Evolutionary conservation across 2,113 vertebrate genomes (phyloP).

Genomic region (Poecilia latipinna): DNA sequence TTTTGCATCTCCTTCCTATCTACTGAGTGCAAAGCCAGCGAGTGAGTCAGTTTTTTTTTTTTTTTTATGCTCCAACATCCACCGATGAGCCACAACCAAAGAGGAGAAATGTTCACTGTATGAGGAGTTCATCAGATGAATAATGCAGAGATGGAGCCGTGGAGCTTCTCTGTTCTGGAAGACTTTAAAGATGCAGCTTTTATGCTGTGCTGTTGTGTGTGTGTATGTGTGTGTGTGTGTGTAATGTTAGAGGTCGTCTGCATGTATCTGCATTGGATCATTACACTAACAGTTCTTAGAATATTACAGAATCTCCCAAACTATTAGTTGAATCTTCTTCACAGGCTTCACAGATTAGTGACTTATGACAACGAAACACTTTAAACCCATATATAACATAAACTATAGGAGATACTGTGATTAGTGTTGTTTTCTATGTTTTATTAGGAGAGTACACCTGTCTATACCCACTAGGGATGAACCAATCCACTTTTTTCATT

Average conservation of each 20-base stretch:
- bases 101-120: slow-evolving; percentile 31
- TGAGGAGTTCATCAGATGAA: slow-evolving; percentile 57
- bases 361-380: slow-evolving; percentile 38
- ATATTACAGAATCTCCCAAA: slow-evolving; percentile 7
- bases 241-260: slow-evolving; percentile 15
- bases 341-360: slow-evolving; percentile 57
- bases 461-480: background rate
- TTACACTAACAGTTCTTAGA: background rate
- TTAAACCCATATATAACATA: slow-evolving; percentile 34
- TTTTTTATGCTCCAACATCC: background rate
- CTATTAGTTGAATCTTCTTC: slow-evolving; percentile 20
- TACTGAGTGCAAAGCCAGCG: background rate
- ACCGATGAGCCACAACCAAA: slow-evolving; percentile 9
- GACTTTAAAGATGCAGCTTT: slow-evolving; percentile 24
- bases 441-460: background rate
- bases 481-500: no score
- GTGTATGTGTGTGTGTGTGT: background rate
- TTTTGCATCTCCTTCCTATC: slow-evolving; percentile 11
- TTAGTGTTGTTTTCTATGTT: slow-evolving; percentile 31
- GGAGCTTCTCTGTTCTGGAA: slow-evolving; percentile 13
- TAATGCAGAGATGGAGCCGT: slow-evolving; percentile 45
- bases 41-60: slow-evolving; percentile 1
- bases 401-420: slow-evolving; percentile 29
- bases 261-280: background rate
- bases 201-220: background rate